Base-by-base conservation (phyloP, 2,888 invertebrate species). In the Melinaea marsaeus region DNA sequence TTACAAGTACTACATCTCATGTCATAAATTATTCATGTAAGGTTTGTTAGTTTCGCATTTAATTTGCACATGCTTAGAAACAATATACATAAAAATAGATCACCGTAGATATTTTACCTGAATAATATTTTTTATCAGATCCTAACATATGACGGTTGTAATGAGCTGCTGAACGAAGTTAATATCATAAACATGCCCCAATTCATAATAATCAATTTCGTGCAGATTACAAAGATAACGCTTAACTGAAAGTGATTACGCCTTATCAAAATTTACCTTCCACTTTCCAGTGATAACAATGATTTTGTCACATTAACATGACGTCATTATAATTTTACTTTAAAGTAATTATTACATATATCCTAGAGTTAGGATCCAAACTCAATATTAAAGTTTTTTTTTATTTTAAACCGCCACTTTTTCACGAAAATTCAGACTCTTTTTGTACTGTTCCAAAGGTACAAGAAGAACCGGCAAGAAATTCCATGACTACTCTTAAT, bases 181-280 rank as follows among this genome's bases (percentile, higher is more conserved):
- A 48, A 58, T 58, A 13, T 48, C 48, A 48, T 61, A 61, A 56
- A 34, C 55, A 54, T 63, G 65, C 11, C 67, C 67, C 61, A 68
- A 63, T 68, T 65, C 60, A 35, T 55, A 56, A 62, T 62, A 62
- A 66, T 65, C 67, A 62, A 33, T 64, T 60, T 57, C 58, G 63
- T 61, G 61, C 61, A 64, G 68, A 64, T 68, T 64, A 64, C 56
- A 60, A 60, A 60, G 66, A 64, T 64, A 62, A 61, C 56, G 63
- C 46, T 62, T 66, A 68, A 66, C 61, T 60, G 58, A 60, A 64
- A 68, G 58, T 60, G 45, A 34, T 55, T 62, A 56, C 63, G 57
- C 58, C 48, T 66, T 66, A 66, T 68, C 66, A 68, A 60, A 65
- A 56, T 63, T 61, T 62, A 57, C 54, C 54, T 55, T 51, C 61